Evolutionary conservation across 1,140 invertebrate genomes (phyloP).

Genomic region (Galendromus occidentalis): DNA sequence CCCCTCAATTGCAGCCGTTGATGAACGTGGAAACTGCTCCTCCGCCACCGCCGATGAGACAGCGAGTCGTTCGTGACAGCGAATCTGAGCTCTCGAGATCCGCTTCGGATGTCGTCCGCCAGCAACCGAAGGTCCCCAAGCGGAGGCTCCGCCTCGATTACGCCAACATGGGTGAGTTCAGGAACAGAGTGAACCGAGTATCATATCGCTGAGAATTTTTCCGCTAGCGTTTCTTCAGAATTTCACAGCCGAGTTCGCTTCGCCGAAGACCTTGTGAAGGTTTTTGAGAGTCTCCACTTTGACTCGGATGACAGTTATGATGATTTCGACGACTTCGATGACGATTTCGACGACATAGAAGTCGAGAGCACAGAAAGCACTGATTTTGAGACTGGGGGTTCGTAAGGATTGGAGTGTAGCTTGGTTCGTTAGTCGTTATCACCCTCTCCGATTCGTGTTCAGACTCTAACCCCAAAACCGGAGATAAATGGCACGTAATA

Average conservation of each 20-base stretch:
- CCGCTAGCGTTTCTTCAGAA: not conserved
- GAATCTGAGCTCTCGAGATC: not conserved
- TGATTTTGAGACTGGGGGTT: too few species aligned
- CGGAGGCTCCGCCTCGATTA: not conserved
- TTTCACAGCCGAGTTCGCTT: slow-evolving; percentile 5
- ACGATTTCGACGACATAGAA: not conserved
- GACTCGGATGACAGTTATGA: not conserved
- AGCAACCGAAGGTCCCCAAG: not conserved
- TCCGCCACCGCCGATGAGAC: not conserved
- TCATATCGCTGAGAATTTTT: not conserved
- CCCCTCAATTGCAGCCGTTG: not conserved
- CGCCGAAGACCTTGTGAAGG: not conserved
- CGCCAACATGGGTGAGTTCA: slow-evolving; percentile 4
- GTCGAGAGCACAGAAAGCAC: too few species aligned
- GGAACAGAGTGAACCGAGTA: not conserved
- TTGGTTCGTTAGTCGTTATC: too few species aligned
- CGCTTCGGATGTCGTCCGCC: too few species aligned
- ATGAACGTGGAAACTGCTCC: not conserved
- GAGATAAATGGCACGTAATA: too few species aligned
- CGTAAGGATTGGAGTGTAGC: too few species aligned
- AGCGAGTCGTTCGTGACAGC: not conserved
- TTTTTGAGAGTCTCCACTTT: not conserved
- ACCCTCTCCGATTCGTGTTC: too few species aligned
- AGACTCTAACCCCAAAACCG: too few species aligned
- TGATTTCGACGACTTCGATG: not conserved